phyloP scores from a whole-genome alignment of 1,140 invertebrate species.

The Mactra quadrangularis region DNA sequence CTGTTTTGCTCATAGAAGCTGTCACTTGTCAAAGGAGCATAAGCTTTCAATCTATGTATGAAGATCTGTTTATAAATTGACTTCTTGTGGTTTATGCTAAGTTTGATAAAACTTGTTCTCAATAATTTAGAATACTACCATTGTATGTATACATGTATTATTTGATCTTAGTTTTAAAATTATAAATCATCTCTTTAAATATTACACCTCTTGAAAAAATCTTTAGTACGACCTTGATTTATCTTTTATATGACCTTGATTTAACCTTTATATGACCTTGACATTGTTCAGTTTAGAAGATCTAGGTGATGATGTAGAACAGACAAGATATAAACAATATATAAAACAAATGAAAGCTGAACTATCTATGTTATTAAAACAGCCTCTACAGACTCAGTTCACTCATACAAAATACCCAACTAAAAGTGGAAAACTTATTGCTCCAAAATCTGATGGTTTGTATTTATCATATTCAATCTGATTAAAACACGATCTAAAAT shows the following conservation, averaged over 20 bases:
- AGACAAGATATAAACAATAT: constrained; percentile 72
- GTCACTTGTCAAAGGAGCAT: too few species aligned
- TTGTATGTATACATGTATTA: too few species aligned
- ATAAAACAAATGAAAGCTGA: constrained; percentile 86
- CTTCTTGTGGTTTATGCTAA: too few species aligned
- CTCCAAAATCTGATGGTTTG: constrained; percentile 59
- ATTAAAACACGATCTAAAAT: neutral
- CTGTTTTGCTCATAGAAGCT: too few species aligned
- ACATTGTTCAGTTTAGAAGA: constrained; percentile 72
- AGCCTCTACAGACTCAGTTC: constrained; percentile 88
- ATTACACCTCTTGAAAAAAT: too few species aligned
- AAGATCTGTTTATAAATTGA: too few species aligned
- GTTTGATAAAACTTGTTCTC: too few species aligned
- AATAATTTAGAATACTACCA: too few species aligned
- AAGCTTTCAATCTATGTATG: too few species aligned
- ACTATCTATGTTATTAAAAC: constrained; percentile 86
- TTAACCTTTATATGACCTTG: constrained; percentile 37
- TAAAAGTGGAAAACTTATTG: constrained; percentile 71
- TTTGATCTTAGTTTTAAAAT: too few species aligned
- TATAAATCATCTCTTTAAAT: too few species aligned
- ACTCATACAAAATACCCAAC: constrained; percentile 88
- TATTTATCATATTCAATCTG: neutral
- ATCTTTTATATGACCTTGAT: constrained; percentile 1
- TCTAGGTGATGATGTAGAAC: constrained; percentile 71
- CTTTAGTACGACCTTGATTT: too few species aligned